Evolutionary conservation across 2,797 vertebrate species (phyloP), one percentile per base, ranked within the genome.

Genomic region (Nyctalus aviator): DNA sequence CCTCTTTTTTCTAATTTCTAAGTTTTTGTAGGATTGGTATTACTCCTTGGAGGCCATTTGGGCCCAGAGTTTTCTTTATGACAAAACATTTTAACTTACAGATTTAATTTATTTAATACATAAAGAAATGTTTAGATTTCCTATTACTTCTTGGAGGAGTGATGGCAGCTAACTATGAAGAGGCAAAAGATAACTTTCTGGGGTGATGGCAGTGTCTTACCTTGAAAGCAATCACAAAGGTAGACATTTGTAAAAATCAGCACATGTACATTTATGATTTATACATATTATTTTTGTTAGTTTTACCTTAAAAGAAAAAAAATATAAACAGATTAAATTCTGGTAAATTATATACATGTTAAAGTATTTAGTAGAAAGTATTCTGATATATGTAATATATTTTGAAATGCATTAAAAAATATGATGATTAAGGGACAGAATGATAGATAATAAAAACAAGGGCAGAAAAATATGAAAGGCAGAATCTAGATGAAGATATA

Each of bases 351-450:
- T 57, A 83, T 21, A 32, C 50, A 82, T 30, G 20, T 59, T 89
- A 37, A 71, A 53, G 17, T 77, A 87, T 53, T 92, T 94, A 25
- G 17, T 73, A 15, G 30, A 84, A 87, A 68, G 27, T 48, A 10
- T 57, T 75, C 17, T 59, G 35, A 79, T 64, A 21, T 4, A 37
- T 75, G 17, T 21, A 84, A 75, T 78, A 25, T 62, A 68, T 13
- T 88, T 88, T 57, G 62, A 82, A 89, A 91, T 53, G 11, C 32
- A 83, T 68, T 89, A 53, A 50, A 81, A 88, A 87, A 48, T 76
- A 77, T 72, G n/a, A 90, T 72, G 44, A 66, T 27, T 62, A 76
- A 68, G n/a, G 18, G 44, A 59, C 5, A 30, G 13, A 30, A 62
- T 14, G 13, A 62, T 30, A 62, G 27, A 30, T 72, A 32, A 77